These are phyloP conservation scores for Tetramorium alpestre DNA, from an alignment of 1,140 invertebrate genomes.

Conservation along the genomic window DNA sequence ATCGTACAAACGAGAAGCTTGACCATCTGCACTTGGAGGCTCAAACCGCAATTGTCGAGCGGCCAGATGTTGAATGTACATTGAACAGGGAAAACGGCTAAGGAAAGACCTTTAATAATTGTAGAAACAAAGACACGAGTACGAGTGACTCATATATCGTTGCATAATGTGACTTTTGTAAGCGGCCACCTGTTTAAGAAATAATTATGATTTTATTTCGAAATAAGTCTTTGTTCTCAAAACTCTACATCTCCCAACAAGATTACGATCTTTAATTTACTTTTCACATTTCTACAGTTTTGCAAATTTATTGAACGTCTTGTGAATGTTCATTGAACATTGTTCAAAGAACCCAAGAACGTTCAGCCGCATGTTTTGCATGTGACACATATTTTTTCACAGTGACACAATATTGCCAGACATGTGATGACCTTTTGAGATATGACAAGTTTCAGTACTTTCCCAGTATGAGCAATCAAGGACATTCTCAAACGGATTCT, in stretches of 20 bases:
- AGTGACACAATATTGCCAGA: background rate
- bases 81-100: slow-evolving; percentile 11
- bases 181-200: background rate
- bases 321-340: background rate
- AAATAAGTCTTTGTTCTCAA: background rate
- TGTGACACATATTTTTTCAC: background rate
- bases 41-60: slow-evolving; percentile 72
- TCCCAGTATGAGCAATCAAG: slow-evolving; percentile 54
- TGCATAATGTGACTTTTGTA: slow-evolving; percentile 20
- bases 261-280: background rate
- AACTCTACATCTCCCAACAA: background rate
- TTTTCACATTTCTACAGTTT: background rate
- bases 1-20: slow-evolving; percentile 55
- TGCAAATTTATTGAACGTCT: background rate
- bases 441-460: background rate
- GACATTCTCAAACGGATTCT: slow-evolving; percentile 51
- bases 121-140: background rate
- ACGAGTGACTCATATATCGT: slow-evolving; percentile 5
- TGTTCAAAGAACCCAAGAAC: background rate
- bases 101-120: slow-evolving; percentile 36
- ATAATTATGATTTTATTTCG: background rate
- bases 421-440: background rate
- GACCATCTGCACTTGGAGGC: slow-evolving; percentile 73
- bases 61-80: slow-evolving; percentile 63
- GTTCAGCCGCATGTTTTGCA: background rate